Conservation (phyloP, 92 coral and sea anemone species). For the Epizoanthus fatuus region DNA sequence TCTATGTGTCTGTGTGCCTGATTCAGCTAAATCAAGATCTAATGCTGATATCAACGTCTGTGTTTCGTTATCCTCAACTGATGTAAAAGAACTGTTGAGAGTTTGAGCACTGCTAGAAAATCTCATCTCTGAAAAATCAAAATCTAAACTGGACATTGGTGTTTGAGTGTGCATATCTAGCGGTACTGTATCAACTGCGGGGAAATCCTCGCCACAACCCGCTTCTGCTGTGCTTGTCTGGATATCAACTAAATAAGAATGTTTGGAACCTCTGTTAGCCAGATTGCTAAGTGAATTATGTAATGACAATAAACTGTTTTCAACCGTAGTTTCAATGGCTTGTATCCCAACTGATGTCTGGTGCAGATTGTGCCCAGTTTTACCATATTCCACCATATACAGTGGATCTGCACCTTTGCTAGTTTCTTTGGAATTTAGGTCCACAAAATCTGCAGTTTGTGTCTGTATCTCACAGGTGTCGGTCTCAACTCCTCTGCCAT, state of each 20-base stretch:
- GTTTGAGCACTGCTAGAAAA: slow-evolving; percentile 80
- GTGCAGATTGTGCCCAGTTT: not conserved
- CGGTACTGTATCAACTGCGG: slow-evolving; percentile 39
- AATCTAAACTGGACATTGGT: slow-evolving; percentile 52
- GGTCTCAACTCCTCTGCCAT: not conserved
- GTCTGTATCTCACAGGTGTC: slow-evolving; percentile 26
- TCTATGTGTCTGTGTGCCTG: slow-evolving; percentile 78
- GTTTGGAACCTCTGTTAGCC: not conserved
- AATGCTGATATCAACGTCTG: slow-evolving; percentile 91
- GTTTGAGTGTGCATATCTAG: slow-evolving; percentile 79
- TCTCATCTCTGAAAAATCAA: slow-evolving; percentile 66
- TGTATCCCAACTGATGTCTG: not conserved
- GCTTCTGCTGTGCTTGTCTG: not conserved
- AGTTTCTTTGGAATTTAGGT: not conserved
- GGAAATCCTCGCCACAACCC: slow-evolving; percentile 26
- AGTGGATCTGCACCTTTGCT: not conserved
- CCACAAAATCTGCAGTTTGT: slow-evolving; percentile 15
- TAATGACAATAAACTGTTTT: not conserved
- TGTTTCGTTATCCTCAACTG: slow-evolving; percentile 95
- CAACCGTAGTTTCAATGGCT: not conserved
- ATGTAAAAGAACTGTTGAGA: slow-evolving; percentile 59
- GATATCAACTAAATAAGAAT: not conserved
- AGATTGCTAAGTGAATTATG: not conserved
- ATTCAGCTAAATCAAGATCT: slow-evolving; percentile 88
- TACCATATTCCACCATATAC: not conserved